Evolutionary conservation across 2,113 vertebrate species (phyloP), one percentile per base, ranked within the genome.

Genomic region (Lycocorax pyrrhopterus): DNA sequence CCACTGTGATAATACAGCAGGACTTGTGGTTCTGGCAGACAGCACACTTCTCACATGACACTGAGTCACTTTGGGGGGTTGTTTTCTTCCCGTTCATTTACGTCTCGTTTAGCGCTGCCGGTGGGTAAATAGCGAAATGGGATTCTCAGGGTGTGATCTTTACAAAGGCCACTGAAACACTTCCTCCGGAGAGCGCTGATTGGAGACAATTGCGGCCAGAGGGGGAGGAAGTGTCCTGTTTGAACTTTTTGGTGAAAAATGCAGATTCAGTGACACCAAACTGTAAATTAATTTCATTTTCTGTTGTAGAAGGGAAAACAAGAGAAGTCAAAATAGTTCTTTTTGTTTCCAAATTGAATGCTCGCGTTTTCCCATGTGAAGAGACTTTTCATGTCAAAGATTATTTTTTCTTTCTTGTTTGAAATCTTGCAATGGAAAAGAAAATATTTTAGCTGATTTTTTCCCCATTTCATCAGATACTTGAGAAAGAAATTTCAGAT

Each of bases 11-110:
- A 72, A 89, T 84, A 13, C 4, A 46, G 64, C 73, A 53, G 80
- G 83, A 56, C 49, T n/a, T 72, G 93, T 46, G 76, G 85, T 68
- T 86, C 75, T 43, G 73, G 69, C 79, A 93, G 85, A 75, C 90
- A 92, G 72, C 52, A n/a, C 51, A 43, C n/a, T 75, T 37, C 76
- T 93, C 90, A 82, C 93, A 69, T 94, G 93, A 93, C 62, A 26
- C 26, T 92, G 93, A 97, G 73, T 95, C 96, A 96, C 62, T 22
- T 1, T 4, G 23, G 46, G 73, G 51, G 47, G 44, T 56, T 84
- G 63, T 83, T 88, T 84, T 74, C 90, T 81, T 59, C 90, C 49
- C 4, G 0, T 73, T 83, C 84, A 21, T 87, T 84, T 86, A 90
- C 59, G 32, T 88, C 78, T 63, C 55, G 9, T 71, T 92, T 92